phyloP scores from a whole-genome alignment of 2,113 vertebrate genomes.

The Sturnus vulgaris region DNA sequence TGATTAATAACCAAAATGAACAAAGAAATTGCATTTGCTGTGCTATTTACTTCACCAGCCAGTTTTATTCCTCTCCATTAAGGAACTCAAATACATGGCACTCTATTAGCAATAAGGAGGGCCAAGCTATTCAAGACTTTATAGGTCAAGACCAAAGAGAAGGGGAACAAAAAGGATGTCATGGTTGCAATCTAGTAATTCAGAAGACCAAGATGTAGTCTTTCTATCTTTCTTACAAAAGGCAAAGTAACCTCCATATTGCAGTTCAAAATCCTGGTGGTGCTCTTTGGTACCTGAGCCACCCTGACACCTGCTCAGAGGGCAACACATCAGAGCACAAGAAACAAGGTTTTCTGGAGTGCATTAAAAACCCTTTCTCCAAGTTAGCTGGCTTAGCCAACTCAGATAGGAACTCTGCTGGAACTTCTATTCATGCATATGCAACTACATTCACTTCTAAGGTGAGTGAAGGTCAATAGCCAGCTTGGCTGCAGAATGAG shows the following conservation, averaged over 20 bases:
- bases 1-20: neutral
- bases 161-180: neutral
- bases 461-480: neutral
- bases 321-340: neutral
- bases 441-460: neutral
- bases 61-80: neutral
- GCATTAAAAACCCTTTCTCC: neutral
- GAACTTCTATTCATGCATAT: neutral
- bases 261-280: neutral
- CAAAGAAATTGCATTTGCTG: neutral
- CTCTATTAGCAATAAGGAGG: neutral
- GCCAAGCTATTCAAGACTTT: neutral
- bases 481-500: neutral
- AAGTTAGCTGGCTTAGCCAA: neutral
- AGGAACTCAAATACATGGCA: neutral
- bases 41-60: neutral
- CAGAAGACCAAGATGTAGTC: neutral
- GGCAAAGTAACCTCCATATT: neutral
- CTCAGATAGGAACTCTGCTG: neutral
- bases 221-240: neutral
- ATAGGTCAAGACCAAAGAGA: neutral
- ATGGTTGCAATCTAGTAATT: neutral
- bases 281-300: neutral
- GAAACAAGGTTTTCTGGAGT: neutral
- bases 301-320: neutral